Base-by-base conservation (phyloP, 37 sponge, comb jelly and placozoan genomes). In the Cliona cf. orientalis region DNA sequence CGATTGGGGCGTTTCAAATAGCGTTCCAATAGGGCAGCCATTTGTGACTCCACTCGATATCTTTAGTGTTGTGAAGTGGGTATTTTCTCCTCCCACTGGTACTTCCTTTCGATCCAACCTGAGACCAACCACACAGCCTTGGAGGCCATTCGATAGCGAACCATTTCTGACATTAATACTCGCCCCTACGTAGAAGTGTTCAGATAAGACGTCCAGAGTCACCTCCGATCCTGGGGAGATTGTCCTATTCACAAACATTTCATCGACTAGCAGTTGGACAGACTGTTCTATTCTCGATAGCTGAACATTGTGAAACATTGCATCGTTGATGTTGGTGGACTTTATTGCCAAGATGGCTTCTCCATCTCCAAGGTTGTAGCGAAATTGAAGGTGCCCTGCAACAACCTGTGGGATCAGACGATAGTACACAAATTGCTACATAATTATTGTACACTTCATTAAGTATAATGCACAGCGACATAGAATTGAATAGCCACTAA, bases 301-400 rank as follows among this genome's bases (percentile, higher is more conserved):
- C 17, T 57, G 21, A 22, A 85, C 72, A 14, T 63, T 46, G 62
- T 93, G 89, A 42, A 55, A 60, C 2, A 0, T 44, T 29, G 46
- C 73, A 28, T 93, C 86, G 34, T 41, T 55, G 9, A 93, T 42
- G 5, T 3, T 0, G 0, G 42, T 49, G 28, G 66, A 84, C 5
- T 28, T 43, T 23, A 69, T 34, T 46, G 3, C 31, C 12, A 87
- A 45, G 5, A 73, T 32, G 14, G 44, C 80, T n/a, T 63, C 79
- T 34, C 89, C 93, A 63, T 72, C 60, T 33, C 93, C 93, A 68
- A 93, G 86, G 58, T 88, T 81, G 66, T 72, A 85, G 25, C 82
- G 76, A 49, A 88, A 61, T 69, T 89, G 89, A 0, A 93, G 44
- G 32, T 85, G 58, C 6, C 89, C 93, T 38, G 72, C 63, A 5